Evolutionary conservation across 2,113 vertebrate species (phyloP).

Genomic region (Pyxicephalus adspersus): DNA sequence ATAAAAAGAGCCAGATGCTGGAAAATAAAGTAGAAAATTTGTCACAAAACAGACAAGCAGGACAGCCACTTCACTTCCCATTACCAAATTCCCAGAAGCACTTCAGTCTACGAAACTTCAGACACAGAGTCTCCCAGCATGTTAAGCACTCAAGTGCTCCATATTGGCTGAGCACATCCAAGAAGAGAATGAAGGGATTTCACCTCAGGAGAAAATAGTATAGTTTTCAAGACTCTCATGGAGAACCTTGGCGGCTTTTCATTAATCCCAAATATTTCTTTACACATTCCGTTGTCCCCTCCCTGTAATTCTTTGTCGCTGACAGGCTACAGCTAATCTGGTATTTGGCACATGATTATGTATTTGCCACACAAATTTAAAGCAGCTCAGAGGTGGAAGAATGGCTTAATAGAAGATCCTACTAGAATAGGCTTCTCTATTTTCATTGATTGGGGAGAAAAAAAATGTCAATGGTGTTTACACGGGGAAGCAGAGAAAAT

Average conservation of each 20-base stretch:
- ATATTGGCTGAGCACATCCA: neutral
- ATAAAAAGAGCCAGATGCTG: conserved; percentile 31
- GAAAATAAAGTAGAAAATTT: conserved; percentile 10
- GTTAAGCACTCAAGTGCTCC: conserved; percentile 5
- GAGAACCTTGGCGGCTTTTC: conserved; percentile 44
- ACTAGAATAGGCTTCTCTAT: conserved; percentile 35
- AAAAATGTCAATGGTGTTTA: conserved; percentile 67
- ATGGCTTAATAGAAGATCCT: conserved; percentile 52
- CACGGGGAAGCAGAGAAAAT: conserved; percentile 51
- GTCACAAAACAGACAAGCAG: conserved; percentile 49
- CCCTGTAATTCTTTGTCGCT: conserved; percentile 8
- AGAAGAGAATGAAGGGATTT: neutral
- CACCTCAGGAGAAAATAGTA: neutral
- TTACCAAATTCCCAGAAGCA: conserved; percentile 43
- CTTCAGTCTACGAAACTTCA: conserved; percentile 40
- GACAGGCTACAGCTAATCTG: conserved; percentile 45
- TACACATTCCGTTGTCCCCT: neutral
- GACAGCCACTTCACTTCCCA: conserved; percentile 32
- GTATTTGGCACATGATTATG: conserved; percentile 36
- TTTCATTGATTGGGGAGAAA: conserved; percentile 51
- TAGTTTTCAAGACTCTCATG: conserved; percentile 34
- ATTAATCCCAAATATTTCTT: conserved; percentile 51
- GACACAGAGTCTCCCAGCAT: conserved; percentile 33
- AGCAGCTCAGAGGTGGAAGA: conserved; percentile 52
- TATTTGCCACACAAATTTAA: conserved; percentile 51